Evolutionary conservation across 2,797 vertebrate species (phyloP).

Genomic region (Sebastes elongatus): DNA sequence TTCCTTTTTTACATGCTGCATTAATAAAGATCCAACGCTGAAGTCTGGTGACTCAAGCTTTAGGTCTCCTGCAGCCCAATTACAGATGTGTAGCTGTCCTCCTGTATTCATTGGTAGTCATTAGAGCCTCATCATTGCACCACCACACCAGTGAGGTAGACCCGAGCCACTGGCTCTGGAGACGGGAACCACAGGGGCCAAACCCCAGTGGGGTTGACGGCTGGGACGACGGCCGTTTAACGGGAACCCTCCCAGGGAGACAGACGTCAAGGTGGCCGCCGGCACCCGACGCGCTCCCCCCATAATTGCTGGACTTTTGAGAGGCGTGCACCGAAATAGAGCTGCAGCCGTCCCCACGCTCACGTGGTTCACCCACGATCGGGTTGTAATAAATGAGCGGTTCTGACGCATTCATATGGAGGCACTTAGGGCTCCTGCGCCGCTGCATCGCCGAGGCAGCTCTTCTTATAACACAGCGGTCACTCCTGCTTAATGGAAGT

Average conservation of each 20-base stretch:
- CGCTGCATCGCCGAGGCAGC: slow-evolving; percentile 73
- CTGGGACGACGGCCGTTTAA: slow-evolving; percentile 73
- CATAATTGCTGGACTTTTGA: slow-evolving; percentile 86
- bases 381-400: slow-evolving; percentile 86
- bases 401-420: slow-evolving; percentile 83
- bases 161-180: slow-evolving; percentile 74
- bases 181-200: slow-evolving; percentile 73
- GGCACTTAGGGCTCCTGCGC: slow-evolving; percentile 78
- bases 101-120: slow-evolving; percentile 74
- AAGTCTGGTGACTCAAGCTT: slow-evolving; percentile 56
- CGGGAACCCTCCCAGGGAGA: slow-evolving; percentile 81
- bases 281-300: slow-evolving; percentile 79
- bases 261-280: slow-evolving; percentile 85
- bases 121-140: slow-evolving; percentile 80
- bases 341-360: slow-evolving; percentile 75
- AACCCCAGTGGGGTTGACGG: slow-evolving; percentile 76
- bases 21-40: slow-evolving; percentile 43
- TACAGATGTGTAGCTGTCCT: slow-evolving; percentile 74
- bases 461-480: slow-evolving; percentile 75
- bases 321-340: slow-evolving; percentile 83
- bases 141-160: slow-evolving; percentile 77
- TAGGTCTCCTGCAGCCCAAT: slow-evolving; percentile 65
- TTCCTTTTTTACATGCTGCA: slow-evolving; percentile 37
- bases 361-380: slow-evolving; percentile 81
- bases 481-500: slow-evolving; percentile 77